Evolutionary conservation across 2,797 vertebrate genomes (phyloP), one percentile per base, ranked within the genome.

Genomic region (Tolypeutes matacus): DNA sequence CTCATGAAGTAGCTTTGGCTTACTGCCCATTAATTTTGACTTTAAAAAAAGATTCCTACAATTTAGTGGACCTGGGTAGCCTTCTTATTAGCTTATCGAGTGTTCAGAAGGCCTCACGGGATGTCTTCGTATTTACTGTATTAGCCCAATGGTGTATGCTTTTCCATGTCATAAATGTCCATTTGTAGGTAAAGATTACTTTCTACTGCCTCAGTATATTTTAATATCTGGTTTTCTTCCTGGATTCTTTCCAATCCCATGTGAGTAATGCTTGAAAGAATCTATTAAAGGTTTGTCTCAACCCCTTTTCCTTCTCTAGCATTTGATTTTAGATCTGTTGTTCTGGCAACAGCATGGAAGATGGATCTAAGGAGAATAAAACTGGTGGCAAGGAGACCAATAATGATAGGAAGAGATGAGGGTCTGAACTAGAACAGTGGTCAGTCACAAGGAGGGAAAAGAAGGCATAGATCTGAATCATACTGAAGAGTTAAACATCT

Each of bases 211-310:
- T 90, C 13, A 29, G 1, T 82, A 42, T 78, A 69, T 93, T 89
- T 96, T 89, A 87, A 76, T 92, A 92, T n/a, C 27, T 27, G n/a
- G 23, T 91, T 92, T 67, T 81, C 60, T 88, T 88, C 14, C 76
- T 90, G 29, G 29, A 87, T 70, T 95, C 8, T 23, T 91, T 91
- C 15, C 85, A 56, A 58, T 86, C 3, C 46, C 21, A 34, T 27
- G 85, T 36, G 29, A 94, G 88, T 53, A 77, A 80, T n/a, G 27
- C 56, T 86, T 67, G 56, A 95, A 93, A 23, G 60, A 12, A 58
- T 91, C 86, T 83, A 20, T 90, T 93, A 89, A 78, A 94, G n/a
- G 36, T 56, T 94, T 96, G 72, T 36, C 42, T 95, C 51, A 72
- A 73, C 49, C 15, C 17, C 60, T 39, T 77, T 84, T 64, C 53